Base-by-base conservation (phyloP, 2,888 invertebrate species). In the Dicyrtomina minuta region DNA sequence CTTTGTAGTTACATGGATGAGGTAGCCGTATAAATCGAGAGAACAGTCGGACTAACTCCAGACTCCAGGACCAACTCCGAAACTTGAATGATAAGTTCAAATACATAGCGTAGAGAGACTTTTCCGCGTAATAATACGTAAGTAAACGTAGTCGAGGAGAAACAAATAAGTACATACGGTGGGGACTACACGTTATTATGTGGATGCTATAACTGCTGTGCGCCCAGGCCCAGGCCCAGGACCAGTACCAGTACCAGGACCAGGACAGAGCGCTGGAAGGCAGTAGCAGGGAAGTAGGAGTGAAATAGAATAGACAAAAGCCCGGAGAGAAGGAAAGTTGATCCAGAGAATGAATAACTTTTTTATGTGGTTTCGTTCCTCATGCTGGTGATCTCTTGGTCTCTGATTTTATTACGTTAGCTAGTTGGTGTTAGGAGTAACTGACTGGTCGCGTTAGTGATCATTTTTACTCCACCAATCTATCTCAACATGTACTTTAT, bases 291-390 rank as follows among this genome's bases (percentile, higher is more conserved):
- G 53, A 53, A 22, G 24, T 13, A 56, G 1, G 27, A 27, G 41
- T 41, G 59, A 59, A 41, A 41, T n/a, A 59, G 20, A n/a, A 41
- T 6, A 41, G 22, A 20, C 20, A 61, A 61, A 24, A 39, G 33
- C 39, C 64, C 53, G 39, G 53, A 53, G 53, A 41, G 53, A 12
- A 65, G 56, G 65, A 65, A 65, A 65, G 65, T 65, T 65, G 51
- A 55, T 65, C 65, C 65, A 56, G 44, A 56, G 44, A 55, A 39
- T 64, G 64, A 55, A 65, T 65, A 65, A 65, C 65, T 65, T 65
- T 65, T 65, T 65, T 65, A 65, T 56, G 62, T 33, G 62, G 62
- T 62, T 22, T 41, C n/a, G 17, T 64, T 51, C 51, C 26, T 65
- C 55, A 51, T 51, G 20, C 41, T n/a, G 27, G 41, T 65, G 39